Conservation (phyloP, 2,113 vertebrate species). For the Stictonetta naevosa region DNA sequence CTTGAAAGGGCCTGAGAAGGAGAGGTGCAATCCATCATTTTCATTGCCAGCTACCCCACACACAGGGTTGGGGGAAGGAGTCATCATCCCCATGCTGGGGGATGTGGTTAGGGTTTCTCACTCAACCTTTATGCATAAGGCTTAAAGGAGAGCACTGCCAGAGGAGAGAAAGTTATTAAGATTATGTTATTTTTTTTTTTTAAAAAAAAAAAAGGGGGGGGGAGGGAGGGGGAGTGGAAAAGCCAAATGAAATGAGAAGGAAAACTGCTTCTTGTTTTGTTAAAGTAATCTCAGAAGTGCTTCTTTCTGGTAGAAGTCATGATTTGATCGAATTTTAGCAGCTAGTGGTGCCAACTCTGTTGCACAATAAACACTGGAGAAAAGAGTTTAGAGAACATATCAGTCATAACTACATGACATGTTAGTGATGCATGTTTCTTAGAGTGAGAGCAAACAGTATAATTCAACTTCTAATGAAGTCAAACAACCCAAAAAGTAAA, state of each 20-base stretch:
- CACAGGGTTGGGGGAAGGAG: background rate
- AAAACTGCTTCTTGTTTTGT: background rate
- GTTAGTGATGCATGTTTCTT: background rate
- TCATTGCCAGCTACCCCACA: rapidly evolving
- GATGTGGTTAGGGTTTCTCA: background rate
- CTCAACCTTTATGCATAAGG: background rate
- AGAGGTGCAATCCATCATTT: background rate
- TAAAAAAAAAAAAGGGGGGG: background rate
- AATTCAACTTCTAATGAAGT: conserved; percentile 54
- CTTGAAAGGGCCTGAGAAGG: background rate
- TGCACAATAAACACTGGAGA: conserved; percentile 4
- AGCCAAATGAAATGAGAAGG: background rate
- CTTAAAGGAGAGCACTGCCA: background rate
- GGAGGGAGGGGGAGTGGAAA: background rate
- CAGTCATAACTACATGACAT: background rate
- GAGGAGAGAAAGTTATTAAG: background rate
- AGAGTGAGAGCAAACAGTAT: conserved; percentile 48
- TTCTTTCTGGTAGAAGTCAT: background rate
- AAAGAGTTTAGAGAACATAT: background rate
- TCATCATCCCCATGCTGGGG: background rate
- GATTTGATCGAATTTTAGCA: conserved; percentile 18
- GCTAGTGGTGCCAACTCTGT: conserved; percentile 23
- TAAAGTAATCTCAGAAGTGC: background rate
- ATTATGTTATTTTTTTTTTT: too few relatives aligned
- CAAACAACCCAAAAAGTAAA: conserved; percentile 38